Evolutionary conservation across 92 coral and sea anemone genomes (phyloP), one percentile per base, ranked within the genome.

Genomic region (Palythoa grandis): DNA sequence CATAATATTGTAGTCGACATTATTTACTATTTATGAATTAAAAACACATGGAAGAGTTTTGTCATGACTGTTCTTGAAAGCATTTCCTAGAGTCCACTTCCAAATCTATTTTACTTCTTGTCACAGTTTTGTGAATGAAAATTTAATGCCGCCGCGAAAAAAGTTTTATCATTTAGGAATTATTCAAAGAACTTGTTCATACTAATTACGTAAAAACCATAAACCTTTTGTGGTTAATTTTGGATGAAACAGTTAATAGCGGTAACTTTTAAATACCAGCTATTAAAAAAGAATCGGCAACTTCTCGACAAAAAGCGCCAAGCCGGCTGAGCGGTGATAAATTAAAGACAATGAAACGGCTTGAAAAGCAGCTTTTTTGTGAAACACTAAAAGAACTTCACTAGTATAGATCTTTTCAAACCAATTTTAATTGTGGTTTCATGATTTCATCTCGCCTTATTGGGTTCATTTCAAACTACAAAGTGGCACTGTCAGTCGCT

Each of bases 191-290:
- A 69, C 72, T n/a, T 5, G 72, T 20, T 72, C 35, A 25, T 24
- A 47, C 19, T 72, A 65, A 79, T 79, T 40, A 63, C 84, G 35
- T 79, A 79, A 63, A 79, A 47, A 3, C 37, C 73, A 63, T 40
- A 17, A 39, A 20, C 20, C 23, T 79, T 37, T 58, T 13, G 70
- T 65, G 68, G 57, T 65, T 14, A 63, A 61, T 63, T 60, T 78
- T 60, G 60, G 39, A 79, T 79, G 73, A 20, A 61, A 29, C 23
- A 23, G 73, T 79, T 79, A 40, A 79, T 79, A 43, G 84, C 83
- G 83, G 58, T 65, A 79, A 12, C 73, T 39, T 39, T 79, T 65
- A 63, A 53, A 79, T 39, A 11, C 70, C 24, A 60, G 83, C 35
- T 78, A 29, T 56, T 56, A 35, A n/a, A 16, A 76, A 29, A 78